Base-by-base conservation (phyloP, 2,797 vertebrate genomes). In the Prionace glauca region DNA sequence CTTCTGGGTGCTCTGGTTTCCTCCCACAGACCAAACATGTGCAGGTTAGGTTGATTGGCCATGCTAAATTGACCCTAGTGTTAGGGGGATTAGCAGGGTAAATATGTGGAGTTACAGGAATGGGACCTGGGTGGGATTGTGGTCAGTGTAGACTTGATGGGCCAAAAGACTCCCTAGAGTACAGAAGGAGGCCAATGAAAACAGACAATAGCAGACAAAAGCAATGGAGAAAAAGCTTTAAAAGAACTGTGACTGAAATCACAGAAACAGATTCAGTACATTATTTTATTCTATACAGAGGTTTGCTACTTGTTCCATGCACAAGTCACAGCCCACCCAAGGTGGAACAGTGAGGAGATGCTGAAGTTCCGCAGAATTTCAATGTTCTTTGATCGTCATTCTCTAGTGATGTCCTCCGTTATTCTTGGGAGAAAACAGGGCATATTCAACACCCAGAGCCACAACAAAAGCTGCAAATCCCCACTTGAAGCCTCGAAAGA, bases 381-480 rank as follows among this genome's bases (percentile, higher is more conserved):
- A 94, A 71, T 18, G 41, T 20, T 94, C 41, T 94, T 36, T 65
- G 62, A 50, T 36, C 7, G 74, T 56, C 71, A 72, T 71, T 96
- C 94, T 97, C 97, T 96, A 98, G 96, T 98, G 97, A 95, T 97
- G 97, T 96, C 97, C 98, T 96, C 98, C 97, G 10, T 96, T 96
- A 98, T 99, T 98, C 98, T 98, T 96, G 96, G 98, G 96, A 97
- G 98, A 97, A 95, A 98, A 98, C 62, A 99, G 94, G 0, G 97
- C 67, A 96, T 99, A 99, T 96, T 99, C 99, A 60, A 98, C 97
- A 5, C 98, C 99, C 95, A 98, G 96, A 95, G 99, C 98, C 65
- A 99, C 97, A n/a, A 98, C 97, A 4, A 99, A 99, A 9, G 99
- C 99, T 95, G 97, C 97, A 97, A 98, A 98, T 96, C 99, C 99